phyloP scores from a whole-genome alignment of 2,797 vertebrate genomes.

The Amblyopsis hoosieri region DNA sequence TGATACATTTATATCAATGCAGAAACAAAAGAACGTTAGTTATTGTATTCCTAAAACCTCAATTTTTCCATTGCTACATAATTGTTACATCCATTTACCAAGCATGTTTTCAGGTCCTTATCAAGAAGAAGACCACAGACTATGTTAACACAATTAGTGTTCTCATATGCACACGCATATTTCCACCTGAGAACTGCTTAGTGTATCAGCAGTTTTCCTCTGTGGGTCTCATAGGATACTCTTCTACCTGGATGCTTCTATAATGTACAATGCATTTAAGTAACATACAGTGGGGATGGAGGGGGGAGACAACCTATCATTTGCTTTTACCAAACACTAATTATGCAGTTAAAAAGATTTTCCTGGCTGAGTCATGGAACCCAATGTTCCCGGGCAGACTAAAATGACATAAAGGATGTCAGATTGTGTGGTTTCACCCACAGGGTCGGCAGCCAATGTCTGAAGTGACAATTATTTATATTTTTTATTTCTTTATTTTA shows the following conservation, averaged over 20 bases:
- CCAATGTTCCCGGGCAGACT: background rate
- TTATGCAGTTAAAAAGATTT: background rate
- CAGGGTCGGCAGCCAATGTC: slow-evolving; percentile 41
- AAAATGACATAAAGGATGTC: slow-evolving; percentile 27
- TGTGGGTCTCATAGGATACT: slow-evolving; percentile 17
- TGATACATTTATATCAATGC: no score
- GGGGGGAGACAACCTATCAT: background rate
- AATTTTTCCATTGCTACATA: no score
- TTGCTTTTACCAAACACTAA: slow-evolving; percentile 16
- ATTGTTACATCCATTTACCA: no score
- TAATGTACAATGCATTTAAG: background rate
- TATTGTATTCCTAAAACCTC: no score
- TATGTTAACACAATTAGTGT: no score
- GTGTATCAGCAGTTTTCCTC: slow-evolving; percentile 1
- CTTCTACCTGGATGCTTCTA: background rate
- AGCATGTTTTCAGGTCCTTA: no score
- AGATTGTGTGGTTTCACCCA: slow-evolving; percentile 34
- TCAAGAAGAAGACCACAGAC: no score
- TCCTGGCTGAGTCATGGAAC: background rate
- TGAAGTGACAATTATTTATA: slow-evolving; percentile 8
- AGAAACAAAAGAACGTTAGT: no score
- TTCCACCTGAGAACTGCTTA: background rate
- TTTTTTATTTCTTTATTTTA: no score
- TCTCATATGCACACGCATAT: no score
- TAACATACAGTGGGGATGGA: background rate